These are phyloP conservation scores for Rhynchophorus ferrugineus DNA, from an alignment of 1,140 invertebrate genomes.

Conservation along the genomic window DNA sequence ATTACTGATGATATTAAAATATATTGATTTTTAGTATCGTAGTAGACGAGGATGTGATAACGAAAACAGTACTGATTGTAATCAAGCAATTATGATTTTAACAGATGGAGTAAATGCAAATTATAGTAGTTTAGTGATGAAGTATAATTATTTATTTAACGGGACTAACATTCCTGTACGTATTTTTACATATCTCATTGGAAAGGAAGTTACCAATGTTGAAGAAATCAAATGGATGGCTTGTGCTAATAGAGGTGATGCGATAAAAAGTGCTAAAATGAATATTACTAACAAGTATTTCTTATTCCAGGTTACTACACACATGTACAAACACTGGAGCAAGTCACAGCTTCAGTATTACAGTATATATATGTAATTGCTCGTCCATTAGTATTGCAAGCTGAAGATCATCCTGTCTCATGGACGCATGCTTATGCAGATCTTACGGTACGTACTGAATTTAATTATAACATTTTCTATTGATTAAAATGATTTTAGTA, in stretches of 20 bases:
- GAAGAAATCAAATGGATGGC: slow-evolving; percentile 92
- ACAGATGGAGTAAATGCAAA: slow-evolving; percentile 94
- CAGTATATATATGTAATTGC: slow-evolving; percentile 89
- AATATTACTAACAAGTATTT: background rate
- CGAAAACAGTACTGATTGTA: slow-evolving; percentile 61
- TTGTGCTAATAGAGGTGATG: slow-evolving; percentile 81
- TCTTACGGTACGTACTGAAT: slow-evolving; percentile 55
- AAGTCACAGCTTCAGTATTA: slow-evolving; percentile 87
- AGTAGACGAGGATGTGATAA: slow-evolving; percentile 48
- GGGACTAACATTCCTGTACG: slow-evolving; percentile 69
- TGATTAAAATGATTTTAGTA: slow-evolving; percentile 26
- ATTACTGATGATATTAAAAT: too few relatives aligned
- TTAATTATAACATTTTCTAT: slow-evolving; percentile 1
- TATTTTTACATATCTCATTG: slow-evolving; percentile 95
- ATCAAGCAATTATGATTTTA: slow-evolving; percentile 97
- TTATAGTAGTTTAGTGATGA: slow-evolving; percentile 77
- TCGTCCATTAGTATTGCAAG: slow-evolving; percentile 73
- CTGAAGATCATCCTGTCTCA: slow-evolving; percentile 65
- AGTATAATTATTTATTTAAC: slow-evolving; percentile 70
- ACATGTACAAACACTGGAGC: slow-evolving; percentile 86
- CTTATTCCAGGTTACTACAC: slow-evolving; percentile 69
- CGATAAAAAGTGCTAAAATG: background rate
- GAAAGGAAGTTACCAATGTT: slow-evolving; percentile 88
- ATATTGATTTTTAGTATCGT: slow-evolving; percentile 50
- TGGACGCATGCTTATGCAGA: slow-evolving; percentile 89